A percentile compares a stretch with the other conserved stretches of the same genome.
Evolutionary conservation across 92 coral and sea anemone genomes (phyloP).

Genomic region (Bergia sp.): DNA sequence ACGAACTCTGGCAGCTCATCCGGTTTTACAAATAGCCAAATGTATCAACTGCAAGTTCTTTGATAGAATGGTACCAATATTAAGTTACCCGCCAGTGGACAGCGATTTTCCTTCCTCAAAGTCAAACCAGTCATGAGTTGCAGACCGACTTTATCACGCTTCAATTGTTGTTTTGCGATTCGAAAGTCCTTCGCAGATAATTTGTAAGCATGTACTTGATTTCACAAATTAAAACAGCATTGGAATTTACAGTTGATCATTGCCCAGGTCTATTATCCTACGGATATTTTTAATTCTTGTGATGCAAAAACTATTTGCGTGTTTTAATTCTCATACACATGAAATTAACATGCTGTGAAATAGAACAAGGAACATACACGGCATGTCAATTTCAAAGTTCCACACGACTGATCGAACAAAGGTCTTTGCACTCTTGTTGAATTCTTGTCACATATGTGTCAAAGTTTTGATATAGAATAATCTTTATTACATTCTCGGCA

Average conservation of each 20-base stretch:
- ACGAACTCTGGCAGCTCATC: too few species aligned
- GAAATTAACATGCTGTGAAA: not conserved
- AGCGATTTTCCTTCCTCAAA: not conserved
- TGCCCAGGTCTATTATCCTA: not conserved
- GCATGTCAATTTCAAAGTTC: conserved; percentile 25
- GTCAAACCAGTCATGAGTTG: not conserved
- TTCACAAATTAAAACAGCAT: not conserved
- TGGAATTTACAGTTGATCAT: not conserved
- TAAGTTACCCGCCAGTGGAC: too few species aligned
- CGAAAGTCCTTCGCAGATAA: not conserved
- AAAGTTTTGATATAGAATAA: not conserved
- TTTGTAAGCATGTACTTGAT: not conserved
- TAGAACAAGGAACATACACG: not conserved
- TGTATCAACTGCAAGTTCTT: too few species aligned
- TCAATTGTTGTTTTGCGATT: not conserved
- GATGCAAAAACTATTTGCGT: not conserved
- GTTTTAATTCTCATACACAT: not conserved
- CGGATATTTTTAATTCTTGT: too few species aligned
- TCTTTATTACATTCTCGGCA: not conserved
- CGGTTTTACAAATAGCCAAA: too few species aligned
- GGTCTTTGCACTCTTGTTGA: conserved; percentile 4
- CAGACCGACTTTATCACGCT: not conserved
- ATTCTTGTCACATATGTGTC: not conserved
- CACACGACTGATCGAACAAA: not conserved
- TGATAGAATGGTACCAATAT: too few species aligned